phyloP scores from a whole-genome alignment of 2,113 vertebrate species.

The Argyrosomus japonicus region DNA sequence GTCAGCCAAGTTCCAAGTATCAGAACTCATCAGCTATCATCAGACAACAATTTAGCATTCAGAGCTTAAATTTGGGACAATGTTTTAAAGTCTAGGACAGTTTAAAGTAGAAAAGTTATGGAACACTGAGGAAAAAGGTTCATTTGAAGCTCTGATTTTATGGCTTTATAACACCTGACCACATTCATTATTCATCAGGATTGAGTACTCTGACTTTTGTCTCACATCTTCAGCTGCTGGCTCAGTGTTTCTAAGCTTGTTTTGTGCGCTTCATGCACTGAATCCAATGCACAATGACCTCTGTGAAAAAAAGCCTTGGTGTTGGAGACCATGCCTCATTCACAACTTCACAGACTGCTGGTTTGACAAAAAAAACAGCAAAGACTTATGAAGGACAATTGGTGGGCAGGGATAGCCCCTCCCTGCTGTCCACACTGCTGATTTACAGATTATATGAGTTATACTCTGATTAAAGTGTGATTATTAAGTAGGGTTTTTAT shows the following conservation, averaged over 20 bases:
- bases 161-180: not conserved
- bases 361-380: not conserved
- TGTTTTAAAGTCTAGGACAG: no score
- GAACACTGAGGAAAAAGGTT: no score
- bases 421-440: not conserved
- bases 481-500: not conserved
- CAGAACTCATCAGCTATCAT: no score
- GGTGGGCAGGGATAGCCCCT: not conserved
- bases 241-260: constrained; percentile 4
- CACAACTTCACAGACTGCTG: not conserved
- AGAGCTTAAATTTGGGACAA: no score
- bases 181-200: not conserved
- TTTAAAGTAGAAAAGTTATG: no score
- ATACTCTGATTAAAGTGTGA: not conserved
- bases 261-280: not conserved
- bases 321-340: not conserved
- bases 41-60: no score
- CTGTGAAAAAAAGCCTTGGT: not conserved
- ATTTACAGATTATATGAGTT: not conserved
- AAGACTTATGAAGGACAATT: not conserved
- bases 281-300: not conserved
- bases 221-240: constrained; percentile 17
- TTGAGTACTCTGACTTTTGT: not conserved
- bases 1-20: no score
- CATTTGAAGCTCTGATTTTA: no score